Conservation (phyloP, 2,113 vertebrate genomes). For the Microtus montanus region DNA sequence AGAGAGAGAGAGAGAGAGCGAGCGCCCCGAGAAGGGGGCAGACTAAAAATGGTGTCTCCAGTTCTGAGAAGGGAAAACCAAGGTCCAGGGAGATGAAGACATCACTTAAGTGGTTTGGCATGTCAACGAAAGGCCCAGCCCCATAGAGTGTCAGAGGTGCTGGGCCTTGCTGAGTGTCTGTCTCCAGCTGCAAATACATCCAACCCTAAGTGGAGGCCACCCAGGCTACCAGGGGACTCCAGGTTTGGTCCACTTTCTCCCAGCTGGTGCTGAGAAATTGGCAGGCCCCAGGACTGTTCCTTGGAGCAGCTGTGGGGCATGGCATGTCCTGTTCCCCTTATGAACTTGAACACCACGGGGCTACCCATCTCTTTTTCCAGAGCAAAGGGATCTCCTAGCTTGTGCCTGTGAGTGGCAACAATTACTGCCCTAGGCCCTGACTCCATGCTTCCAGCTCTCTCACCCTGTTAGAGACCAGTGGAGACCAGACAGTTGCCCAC, state of each 20-base stretch:
- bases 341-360: background rate
- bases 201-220: too few relatives aligned
- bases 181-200: background rate
- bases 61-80: background rate
- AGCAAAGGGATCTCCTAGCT: background rate
- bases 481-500: background rate
- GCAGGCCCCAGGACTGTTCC: background rate
- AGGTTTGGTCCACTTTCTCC: too few relatives aligned
- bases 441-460: background rate
- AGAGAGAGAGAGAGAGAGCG: too few relatives aligned
- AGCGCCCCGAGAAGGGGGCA: background rate
- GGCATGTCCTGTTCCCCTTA: background rate
- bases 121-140: background rate
- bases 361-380: background rate
- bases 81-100: background rate
- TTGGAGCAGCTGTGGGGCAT: background rate
- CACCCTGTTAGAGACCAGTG: background rate
- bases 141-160: background rate
- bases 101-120: background rate
- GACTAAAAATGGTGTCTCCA: background rate
- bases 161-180: background rate
- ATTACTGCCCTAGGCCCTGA: too few relatives aligned
- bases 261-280: background rate
- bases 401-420: rapidly evolving
- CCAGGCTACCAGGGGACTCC: background rate